Evolutionary conservation across 1,140 invertebrate genomes (phyloP).

Genomic region (Drosophila persimilis): DNA sequence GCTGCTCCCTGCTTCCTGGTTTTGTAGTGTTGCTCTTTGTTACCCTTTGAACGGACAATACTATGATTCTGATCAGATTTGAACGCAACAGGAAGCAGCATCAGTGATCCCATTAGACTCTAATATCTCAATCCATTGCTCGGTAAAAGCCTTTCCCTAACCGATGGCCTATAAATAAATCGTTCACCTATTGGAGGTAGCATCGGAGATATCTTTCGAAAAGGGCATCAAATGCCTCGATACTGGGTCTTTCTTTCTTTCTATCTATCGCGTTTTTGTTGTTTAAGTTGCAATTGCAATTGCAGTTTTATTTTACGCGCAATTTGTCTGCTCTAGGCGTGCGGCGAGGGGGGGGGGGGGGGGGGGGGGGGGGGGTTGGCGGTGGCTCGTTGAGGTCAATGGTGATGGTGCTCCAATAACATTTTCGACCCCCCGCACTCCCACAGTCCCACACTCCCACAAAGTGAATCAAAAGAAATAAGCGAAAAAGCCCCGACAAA

Average conservation of each 20-base stretch:
- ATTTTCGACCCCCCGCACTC: not conserved
- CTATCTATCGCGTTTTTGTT: too few relatives aligned
- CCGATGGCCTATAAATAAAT: too few relatives aligned
- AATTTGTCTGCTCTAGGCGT: conserved; percentile 48
- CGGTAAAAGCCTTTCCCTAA: too few relatives aligned
- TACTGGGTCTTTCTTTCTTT: too few relatives aligned
- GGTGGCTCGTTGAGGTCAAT: not conserved
- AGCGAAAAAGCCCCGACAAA: conserved; percentile 14
- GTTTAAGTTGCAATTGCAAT: conserved; percentile 36
- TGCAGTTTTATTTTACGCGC: conserved; percentile 61
- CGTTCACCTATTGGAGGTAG: too few relatives aligned
- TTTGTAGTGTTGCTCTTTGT: not conserved
- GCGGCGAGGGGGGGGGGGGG: not conserved
- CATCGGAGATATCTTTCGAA: too few relatives aligned
- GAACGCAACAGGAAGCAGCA: too few relatives aligned
- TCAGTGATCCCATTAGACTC: too few relatives aligned
- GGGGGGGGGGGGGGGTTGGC: not conserved
- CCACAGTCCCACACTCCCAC: conserved; percentile 2
- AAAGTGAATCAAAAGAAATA: conserved; percentile 32
- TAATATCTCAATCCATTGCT: too few relatives aligned
- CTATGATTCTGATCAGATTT: too few relatives aligned
- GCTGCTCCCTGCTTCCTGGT: not conserved
- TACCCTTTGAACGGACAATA: not conserved
- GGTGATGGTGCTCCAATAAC: conserved; percentile 4
- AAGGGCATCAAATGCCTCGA: too few relatives aligned